Percentiles rank a stretch among this genome's conserved stretches.
phyloP scores from a whole-genome alignment of 2,113 vertebrate species.

The Cathartes aura region DNA sequence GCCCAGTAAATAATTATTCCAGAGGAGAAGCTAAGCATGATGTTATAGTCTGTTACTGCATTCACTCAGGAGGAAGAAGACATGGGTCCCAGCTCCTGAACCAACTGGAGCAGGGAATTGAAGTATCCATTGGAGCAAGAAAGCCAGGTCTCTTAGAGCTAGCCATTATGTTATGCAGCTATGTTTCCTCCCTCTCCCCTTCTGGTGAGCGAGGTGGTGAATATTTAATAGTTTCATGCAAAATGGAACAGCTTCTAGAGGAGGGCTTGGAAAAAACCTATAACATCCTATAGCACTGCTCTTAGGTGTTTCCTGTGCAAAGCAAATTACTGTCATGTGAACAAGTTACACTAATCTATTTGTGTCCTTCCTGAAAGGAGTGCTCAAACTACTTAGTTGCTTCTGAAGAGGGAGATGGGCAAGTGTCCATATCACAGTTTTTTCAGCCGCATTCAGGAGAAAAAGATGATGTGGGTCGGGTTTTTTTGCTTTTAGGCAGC shows the following conservation, averaged over 20 bases:
- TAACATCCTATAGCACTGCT: neutral
- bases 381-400: neutral
- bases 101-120: conserved; percentile 55
- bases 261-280: neutral
- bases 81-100: neutral
- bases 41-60: neutral
- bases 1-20: neutral
- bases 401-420: neutral
- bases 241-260: neutral
- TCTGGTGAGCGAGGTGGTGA: neutral
- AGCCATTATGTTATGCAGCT: neutral
- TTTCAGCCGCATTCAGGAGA: neutral
- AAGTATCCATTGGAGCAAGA: conserved; percentile 37
- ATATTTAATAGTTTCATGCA: conserved; percentile 51
- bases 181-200: neutral
- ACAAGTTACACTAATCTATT: neutral
- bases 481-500: neutral
- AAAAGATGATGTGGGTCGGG: neutral
- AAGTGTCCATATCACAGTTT: neutral
- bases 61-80: neutral
- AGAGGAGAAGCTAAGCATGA: neutral
- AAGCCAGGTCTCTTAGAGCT: neutral
- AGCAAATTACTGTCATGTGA: neutral
- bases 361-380: neutral
- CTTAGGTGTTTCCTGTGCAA: neutral